These are phyloP conservation scores for Periplaneta americana DNA, from an alignment of 1,140 invertebrate genomes.

Conservation along the genomic window DNA sequence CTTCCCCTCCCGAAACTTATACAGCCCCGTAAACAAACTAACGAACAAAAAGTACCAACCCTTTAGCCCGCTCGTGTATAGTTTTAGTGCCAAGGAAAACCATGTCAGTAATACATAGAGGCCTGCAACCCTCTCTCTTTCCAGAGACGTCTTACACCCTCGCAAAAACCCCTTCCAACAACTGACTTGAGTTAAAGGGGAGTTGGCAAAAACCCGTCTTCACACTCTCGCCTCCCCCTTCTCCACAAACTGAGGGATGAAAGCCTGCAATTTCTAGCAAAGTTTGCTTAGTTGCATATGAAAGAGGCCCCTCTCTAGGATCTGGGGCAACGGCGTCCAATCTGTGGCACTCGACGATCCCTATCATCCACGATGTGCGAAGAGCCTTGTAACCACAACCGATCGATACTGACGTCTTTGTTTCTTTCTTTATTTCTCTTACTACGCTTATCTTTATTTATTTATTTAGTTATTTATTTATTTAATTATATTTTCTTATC, in stretches of 20 bases:
- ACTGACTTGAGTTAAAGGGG: not conserved
- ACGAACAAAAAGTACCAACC: not conserved
- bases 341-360: not conserved
- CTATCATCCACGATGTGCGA: not conserved
- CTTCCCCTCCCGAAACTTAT: no score
- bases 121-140: not conserved
- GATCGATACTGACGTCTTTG: no score
- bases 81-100: not conserved
- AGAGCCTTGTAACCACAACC: no score
- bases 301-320: not conserved
- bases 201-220: not conserved
- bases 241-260: not conserved
- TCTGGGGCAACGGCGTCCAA: not conserved
- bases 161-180: not conserved
- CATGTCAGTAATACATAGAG: not conserved
- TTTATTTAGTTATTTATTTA: no score
- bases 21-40: not conserved
- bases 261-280: not conserved
- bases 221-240: not conserved
- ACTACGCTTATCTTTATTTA: no score
- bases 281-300: not conserved
- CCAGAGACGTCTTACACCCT: not conserved
- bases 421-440: no score
- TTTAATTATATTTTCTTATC: no score
- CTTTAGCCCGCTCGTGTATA: no score